These are phyloP conservation scores for Ischnura elegans DNA, from an alignment of 2,888 invertebrate genomes.

Conservation along the genomic window DNA sequence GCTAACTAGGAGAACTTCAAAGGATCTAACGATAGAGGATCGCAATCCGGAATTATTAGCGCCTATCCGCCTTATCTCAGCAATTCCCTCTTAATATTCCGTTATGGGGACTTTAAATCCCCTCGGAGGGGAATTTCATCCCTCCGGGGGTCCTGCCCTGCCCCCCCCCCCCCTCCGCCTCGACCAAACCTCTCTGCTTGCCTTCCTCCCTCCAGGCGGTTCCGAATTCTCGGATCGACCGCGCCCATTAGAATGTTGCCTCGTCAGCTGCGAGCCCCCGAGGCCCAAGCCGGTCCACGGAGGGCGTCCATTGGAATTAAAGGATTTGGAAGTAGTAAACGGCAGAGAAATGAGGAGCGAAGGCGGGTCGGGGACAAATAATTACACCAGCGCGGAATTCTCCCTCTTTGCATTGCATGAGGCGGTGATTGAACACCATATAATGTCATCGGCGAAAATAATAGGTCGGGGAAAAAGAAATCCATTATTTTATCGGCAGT, in stretches of 20 bases:
- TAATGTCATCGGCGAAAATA: background rate
- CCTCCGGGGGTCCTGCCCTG: background rate
- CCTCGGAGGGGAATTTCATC: background rate
- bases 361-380: background rate
- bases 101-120: conserved; percentile 9
- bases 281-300: background rate
- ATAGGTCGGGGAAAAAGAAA: too few species aligned
- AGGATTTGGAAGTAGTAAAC: background rate
- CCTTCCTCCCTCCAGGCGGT: background rate
- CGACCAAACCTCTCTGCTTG: background rate
- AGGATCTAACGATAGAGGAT: too few species aligned
- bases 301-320: background rate
- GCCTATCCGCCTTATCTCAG: background rate
- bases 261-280: background rate
- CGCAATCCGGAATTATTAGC: background rate
- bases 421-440: background rate
- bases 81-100: conserved; percentile 36
- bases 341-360: background rate
- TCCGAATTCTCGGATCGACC: conserved; percentile 50
- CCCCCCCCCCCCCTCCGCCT: background rate
- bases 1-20: too few species aligned
- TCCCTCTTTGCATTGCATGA: background rate
- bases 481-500: too few species aligned
- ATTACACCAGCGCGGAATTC: background rate
- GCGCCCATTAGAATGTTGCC: conserved; percentile 48